Evolutionary conservation across 2,888 invertebrate genomes (phyloP), one percentile per base, ranked within the genome.

Genomic region (Antheraea assamensis): DNA sequence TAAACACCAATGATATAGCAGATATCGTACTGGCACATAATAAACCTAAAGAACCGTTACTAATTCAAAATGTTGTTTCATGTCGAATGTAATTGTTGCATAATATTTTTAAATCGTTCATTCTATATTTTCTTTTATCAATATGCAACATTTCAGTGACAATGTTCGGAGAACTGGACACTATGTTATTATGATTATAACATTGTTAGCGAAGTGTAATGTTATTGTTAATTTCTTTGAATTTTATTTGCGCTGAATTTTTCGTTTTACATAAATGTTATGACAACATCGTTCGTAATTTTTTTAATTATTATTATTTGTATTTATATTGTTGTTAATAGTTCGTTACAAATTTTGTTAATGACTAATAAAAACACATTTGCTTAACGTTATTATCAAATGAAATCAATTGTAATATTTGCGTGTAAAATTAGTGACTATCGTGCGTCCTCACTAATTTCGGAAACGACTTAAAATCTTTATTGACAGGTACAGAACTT

Each of bases 191-290:
- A 30, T 64, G 61, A 30, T 74, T 75, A 77, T 75, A 73, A 76
- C 77, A 72, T 66, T 71, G 64, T 58, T 74, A 66, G 8, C 21
- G 78, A 78, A 76, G 73, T 81, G 81, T 19, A 71, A 66, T 72
- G 58, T 31, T 70, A 75, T 71, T 82, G 79, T 83, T 82, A 80
- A 78, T 76, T 87, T 87, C 85, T 49, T 72, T 75, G 87, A 85
- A 87, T 82, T 80, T 73, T 79, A 77, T 77, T 75, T 74, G 10
- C 61, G 35, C 55, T 73, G 55, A 35, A 71, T 52, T 21, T 64
- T 64, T 30, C 5, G 24, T 68, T n/a, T 61, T 72, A 68, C 52
- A 35, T 72, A 35, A 66, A 68, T 72, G 52, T 72, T 55, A 66
- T 8, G 30, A 17, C 5, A 15, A 64, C 27, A 1, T 30, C 17